Evolutionary conservation across 2,888 invertebrate genomes (phyloP), one percentile per base, ranked within the genome.

Genomic region (Nineta flava): DNA sequence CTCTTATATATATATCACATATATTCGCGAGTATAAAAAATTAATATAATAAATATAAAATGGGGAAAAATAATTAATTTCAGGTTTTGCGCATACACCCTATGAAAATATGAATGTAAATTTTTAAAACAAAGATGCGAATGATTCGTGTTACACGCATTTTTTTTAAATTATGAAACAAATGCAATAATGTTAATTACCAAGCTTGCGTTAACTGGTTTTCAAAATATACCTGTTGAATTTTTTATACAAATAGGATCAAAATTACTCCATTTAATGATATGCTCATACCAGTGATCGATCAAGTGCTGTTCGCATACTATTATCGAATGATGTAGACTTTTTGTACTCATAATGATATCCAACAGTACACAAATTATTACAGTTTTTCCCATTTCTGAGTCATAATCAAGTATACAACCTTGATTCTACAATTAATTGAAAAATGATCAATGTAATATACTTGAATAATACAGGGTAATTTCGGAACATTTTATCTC

Each of bases 371-470:
- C 44, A 21, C 13, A 44, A 9, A 44, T 26, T 21, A 21, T 13
- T n/a, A 44, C 44, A n/a, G 44, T 44, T 17, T 44, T 44, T 9
- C 44, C 44, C 44, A 44, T 44, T n/a, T 13, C 9, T n/a, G 19
- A 2, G 12, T 44, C 44, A 26, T 44, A 26, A 44, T 44, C 44
- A 26, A 44, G 17, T 1, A 44, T 21, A 19, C 19, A 44, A 21
- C n/a, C 9, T 13, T 21, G 21, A n/a, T 21, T 44, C 44, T 44
- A 7, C 13, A 44, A 44, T 16, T 5, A 38, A 32, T 9, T 32
- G 9, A 32, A 32, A 9, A 32, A 32, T 32, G 32, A 7, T 10
- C 32, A 7, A 32, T 9, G 7, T 32, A 32, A 9, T 32, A 9
- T 32, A 32, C 9, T 32, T 10, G 10, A 32, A 32, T 9, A 32